Evolutionary conservation across 1,140 invertebrate species (phyloP).

Genomic region (Condylostylus longicornis): DNA sequence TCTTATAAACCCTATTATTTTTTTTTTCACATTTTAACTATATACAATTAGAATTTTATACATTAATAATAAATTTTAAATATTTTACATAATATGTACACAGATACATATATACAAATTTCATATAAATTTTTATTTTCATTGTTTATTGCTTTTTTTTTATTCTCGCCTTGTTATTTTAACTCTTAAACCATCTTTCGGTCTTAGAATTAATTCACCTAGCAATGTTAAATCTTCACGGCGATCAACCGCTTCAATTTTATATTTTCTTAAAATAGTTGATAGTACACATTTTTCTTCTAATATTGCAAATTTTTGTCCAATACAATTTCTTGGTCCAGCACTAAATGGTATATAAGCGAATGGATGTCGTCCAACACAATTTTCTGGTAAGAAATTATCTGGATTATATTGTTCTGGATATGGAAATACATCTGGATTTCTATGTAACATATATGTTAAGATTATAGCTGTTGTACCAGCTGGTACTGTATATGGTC

Average conservation of each 20-base stretch:
- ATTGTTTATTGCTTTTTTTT: conserved; percentile 1
- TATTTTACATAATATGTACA: too few relatives aligned
- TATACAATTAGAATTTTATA: too few relatives aligned
- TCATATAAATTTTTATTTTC: too few relatives aligned
- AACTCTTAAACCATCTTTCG: conserved; percentile 37
- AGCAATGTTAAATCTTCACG: conserved; percentile 38
- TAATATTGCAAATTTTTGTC: conserved; percentile 60
- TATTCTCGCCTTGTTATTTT: conserved; percentile 29
- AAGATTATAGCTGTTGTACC: conserved; percentile 40
- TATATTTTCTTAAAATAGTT: conserved; percentile 48
- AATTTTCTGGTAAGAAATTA: conserved; percentile 50
- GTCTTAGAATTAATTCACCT: conserved; percentile 41
- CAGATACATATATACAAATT: too few relatives aligned
- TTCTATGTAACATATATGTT: conserved; percentile 47
- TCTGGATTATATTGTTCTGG: conserved; percentile 64
- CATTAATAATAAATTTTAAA: too few relatives aligned
- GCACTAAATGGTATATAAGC: conserved; percentile 62
- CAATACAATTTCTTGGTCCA: conserved; percentile 53
- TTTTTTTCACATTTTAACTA: too few relatives aligned
- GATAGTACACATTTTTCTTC: conserved; percentile 58
- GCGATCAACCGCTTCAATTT: conserved; percentile 39
- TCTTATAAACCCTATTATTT: too few relatives aligned
- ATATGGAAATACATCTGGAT: conserved; percentile 47
- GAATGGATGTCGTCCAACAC: conserved; percentile 41
- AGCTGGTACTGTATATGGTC: conserved; percentile 39